Base-by-base conservation (phyloP, 2,888 invertebrate genomes). In the Cephus sareptanus region DNA sequence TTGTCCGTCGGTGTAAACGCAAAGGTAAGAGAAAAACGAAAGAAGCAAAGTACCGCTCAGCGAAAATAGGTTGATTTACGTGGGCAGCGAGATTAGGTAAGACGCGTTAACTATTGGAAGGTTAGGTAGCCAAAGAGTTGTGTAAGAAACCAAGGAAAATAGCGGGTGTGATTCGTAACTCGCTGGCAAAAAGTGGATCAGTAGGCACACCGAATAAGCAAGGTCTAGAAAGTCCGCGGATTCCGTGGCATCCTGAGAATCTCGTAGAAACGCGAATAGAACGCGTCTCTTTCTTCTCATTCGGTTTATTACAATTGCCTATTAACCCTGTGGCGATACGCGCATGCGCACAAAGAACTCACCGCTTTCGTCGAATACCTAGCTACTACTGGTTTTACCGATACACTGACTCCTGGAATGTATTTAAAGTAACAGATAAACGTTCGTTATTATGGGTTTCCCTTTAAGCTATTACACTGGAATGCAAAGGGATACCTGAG, bases 221-320 rank as follows among this genome's bases (percentile, higher is more conserved):
- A 71, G 71, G 71, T 71, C 71, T 71, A 71, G 71, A 71, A 71
- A 71, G 71, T 34, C 71, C 71, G 15, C 33, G 71, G 71, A 71
- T 71, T 71, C 71, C 71, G 23, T 30, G 71, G 31, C 3, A 71
- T 71, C 71, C 71, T 71, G 71, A 71, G 71, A 71, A 71, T 71
- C 34, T 71, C 71, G 13, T 23, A 56, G 56, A 23, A 56, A 56
- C 23, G 23, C 56, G 56, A 56, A 56, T 15, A 56, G 56, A 56
- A 23, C 56, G 6, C 56, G 56, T 56, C 31, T 71, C 33, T n/a
- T 71, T 31, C 12, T 34, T 71, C 12, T 3, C 23, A 13, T 71
- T 31, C 31, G 15, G 33, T 56, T 71, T 33, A 33, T 71, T 33
- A 71, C 12, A 33, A 71, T 71, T 15, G 31, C 71, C 34, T 71